These are phyloP conservation scores for Neelides folsomi DNA, from an alignment of 2,888 invertebrate species.

Conservation along the genomic window DNA sequence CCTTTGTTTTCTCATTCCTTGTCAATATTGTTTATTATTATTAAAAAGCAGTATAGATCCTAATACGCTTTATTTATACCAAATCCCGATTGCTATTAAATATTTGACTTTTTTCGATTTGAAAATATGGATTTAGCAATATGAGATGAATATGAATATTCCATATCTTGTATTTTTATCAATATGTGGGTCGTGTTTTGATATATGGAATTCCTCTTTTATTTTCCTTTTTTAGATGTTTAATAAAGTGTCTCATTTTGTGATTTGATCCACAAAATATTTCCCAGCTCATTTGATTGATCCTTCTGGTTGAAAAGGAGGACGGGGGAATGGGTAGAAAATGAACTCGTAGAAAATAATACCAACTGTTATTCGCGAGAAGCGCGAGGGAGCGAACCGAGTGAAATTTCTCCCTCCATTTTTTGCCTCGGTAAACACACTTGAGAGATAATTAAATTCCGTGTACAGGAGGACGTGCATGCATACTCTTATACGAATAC, in stretches of 20 bases:
- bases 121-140: no score
- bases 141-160: no score
- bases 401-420: slow-evolving; percentile 1
- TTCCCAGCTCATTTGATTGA: background rate
- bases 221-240: background rate
- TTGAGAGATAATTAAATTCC: slow-evolving; percentile 32
- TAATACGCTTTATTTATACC: no score
- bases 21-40: no score
- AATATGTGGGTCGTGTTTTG: no score
- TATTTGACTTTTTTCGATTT: no score
- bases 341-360: background rate
- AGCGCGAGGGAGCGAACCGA: background rate
- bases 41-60: no score
- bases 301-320: background rate
- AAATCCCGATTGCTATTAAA: no score
- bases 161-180: no score
- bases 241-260: background rate
- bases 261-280: background rate
- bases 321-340: background rate
- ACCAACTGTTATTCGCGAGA: background rate
- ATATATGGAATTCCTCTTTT: no score
- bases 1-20: no score
- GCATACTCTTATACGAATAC: no score
- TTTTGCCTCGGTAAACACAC: slow-evolving; percentile 21
- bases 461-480: slow-evolving; percentile 14